Conservation (phyloP, 53 echinoderm and acorn worm genomes). For the Patiria pectinifera region DNA sequence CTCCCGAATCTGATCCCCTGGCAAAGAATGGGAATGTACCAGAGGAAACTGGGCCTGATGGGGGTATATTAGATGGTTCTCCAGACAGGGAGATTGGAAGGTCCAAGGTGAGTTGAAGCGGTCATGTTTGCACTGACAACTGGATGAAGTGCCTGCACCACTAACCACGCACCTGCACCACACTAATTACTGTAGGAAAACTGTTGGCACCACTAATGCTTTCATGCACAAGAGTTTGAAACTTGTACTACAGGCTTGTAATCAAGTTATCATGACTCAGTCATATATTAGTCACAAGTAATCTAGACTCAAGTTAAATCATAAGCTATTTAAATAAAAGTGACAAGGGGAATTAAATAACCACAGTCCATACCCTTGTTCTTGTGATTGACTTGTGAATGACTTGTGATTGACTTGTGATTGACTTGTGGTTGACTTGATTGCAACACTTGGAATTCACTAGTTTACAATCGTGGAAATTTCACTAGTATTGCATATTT, state of each 20-base stretch:
- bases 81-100: conserved; percentile 14
- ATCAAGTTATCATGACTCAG: no score
- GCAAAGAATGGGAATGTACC: not conserved
- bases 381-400: no score
- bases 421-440: no score
- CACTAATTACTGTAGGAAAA: not conserved
- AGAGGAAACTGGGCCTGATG: conserved; percentile 29
- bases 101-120: conserved; percentile 41
- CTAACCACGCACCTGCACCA: conserved; percentile 17
- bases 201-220: not conserved
- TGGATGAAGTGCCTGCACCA: conserved; percentile 8
- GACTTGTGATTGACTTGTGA: no score
- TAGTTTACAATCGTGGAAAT: not conserved
- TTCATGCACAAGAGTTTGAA: not conserved
- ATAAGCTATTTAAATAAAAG: no score
- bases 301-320: no score
- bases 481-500: not conserved
- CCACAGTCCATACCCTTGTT: no score
- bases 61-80: conserved; percentile 14
- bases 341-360: no score
- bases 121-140: conserved; percentile 28
- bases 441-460: not conserved
- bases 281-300: no score
- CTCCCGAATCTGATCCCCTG: not conserved
- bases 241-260: not conserved